Percentiles rank a stretch among this genome's conserved stretches.
Evolutionary conservation across 53 echinoderm and acorn worm genomes (phyloP).

Genomic region (Astropecten irregularis): DNA sequence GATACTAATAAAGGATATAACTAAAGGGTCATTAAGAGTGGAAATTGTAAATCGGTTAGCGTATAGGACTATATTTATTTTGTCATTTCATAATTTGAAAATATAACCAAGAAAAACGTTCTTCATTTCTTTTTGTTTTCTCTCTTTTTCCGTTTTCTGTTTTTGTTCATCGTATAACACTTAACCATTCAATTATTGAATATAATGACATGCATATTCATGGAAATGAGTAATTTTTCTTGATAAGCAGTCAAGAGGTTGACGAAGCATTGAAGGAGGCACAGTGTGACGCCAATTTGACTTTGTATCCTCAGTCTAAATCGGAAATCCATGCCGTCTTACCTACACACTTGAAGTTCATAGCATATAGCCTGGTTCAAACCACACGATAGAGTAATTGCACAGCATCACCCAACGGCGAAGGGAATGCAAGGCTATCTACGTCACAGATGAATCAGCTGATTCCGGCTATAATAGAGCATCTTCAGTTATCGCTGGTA

Average conservation of each 20-base stretch:
- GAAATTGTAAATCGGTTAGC: too few species aligned
- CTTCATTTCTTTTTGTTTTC: too few species aligned
- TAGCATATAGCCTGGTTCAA: background rate
- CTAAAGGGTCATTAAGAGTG: too few species aligned
- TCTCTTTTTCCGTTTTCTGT: too few species aligned
- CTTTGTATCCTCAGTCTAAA: background rate
- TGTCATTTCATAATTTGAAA: too few species aligned
- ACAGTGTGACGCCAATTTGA: background rate
- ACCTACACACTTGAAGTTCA: background rate
- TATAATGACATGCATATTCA: background rate
- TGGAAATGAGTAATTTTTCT: background rate
- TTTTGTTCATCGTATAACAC: too few species aligned
- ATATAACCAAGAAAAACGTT: too few species aligned
- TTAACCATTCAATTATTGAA: background rate
- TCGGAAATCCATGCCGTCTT: background rate
- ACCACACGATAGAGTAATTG: background rate
- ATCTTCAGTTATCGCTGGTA: background rate
- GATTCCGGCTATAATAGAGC: background rate
- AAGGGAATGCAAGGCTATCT: background rate
- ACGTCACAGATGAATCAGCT: slow-evolving; percentile 12
- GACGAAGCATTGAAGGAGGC: background rate
- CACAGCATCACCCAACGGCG: background rate
- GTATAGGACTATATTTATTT: too few species aligned
- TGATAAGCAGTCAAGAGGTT: background rate
- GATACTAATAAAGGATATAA: too few species aligned